phyloP scores from a whole-genome alignment of 2,888 invertebrate species.

The Norana najaformis region DNA sequence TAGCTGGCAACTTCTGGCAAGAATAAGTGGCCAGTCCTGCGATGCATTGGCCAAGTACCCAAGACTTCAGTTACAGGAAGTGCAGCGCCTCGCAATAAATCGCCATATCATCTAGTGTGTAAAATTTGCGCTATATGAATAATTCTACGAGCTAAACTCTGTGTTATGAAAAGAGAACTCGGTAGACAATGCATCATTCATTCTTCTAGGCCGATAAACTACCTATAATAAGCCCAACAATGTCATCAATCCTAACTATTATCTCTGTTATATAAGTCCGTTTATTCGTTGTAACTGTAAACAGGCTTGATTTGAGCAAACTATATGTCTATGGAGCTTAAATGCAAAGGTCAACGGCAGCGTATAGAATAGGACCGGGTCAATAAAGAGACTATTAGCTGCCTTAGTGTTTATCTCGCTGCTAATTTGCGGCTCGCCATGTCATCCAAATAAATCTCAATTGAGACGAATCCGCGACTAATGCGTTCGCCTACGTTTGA shows the following conservation, averaged over 20 bases:
- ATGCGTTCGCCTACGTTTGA: conserved; percentile 1
- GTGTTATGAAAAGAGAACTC: background rate
- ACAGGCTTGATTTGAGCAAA: background rate
- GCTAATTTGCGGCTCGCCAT: no score
- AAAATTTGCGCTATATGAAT: background rate
- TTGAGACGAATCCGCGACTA: background rate
- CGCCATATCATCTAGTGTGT: background rate
- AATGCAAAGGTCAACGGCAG: background rate
- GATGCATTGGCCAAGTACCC: no score
- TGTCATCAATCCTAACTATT: background rate
- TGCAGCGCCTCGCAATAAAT: background rate
- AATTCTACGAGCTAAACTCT: background rate
- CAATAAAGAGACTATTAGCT: background rate
- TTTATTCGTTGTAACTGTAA: background rate
- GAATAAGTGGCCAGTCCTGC: background rate
- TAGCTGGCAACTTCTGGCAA: background rate
- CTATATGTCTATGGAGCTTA: background rate
- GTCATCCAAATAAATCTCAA: background rate
- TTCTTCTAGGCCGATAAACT: background rate
- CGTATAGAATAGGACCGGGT: background rate
- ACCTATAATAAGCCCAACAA: background rate
- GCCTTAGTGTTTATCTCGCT: background rate
- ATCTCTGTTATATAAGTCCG: background rate
- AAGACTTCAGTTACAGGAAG: background rate
- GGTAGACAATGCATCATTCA: background rate